phyloP scores from a whole-genome alignment of 2,888 invertebrate genomes.

The Colletes collaris region DNA sequence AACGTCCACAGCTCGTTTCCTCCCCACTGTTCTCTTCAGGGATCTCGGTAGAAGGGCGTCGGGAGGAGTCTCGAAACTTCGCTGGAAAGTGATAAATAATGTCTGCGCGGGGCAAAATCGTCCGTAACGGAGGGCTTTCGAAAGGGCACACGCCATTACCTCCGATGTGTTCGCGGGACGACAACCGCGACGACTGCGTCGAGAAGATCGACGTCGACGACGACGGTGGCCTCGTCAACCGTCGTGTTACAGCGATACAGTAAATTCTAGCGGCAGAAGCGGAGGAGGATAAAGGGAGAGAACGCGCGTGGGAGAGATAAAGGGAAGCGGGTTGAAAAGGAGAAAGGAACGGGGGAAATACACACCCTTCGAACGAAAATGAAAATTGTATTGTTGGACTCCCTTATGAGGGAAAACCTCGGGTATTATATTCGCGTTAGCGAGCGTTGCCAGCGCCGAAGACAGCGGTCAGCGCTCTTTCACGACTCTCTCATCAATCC shows the following conservation, averaged over 20 bases:
- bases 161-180: conserved; percentile 69
- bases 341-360: conserved; percentile 39
- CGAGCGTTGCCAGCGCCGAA: conserved; percentile 56
- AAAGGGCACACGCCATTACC: conserved; percentile 79
- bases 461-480: conserved; percentile 71
- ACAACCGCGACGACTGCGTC: conserved; percentile 48
- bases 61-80: conserved; percentile 56
- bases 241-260: conserved; percentile 46
- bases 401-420: conserved; percentile 58
- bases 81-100: conserved; percentile 75
- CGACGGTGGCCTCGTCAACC: conserved; percentile 43
- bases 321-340: conserved; percentile 52
- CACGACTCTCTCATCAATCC: conserved; percentile 68
- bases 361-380: conserved; percentile 69
- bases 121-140: conserved; percentile 76
- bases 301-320: conserved; percentile 25
- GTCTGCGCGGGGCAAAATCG: conserved; percentile 75
- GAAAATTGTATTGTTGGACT: conserved; percentile 73
- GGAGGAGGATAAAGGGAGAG: neutral
- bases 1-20: conserved; percentile 54
- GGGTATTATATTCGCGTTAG: conserved; percentile 76
- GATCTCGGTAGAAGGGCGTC: conserved; percentile 1
- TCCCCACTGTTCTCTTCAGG: conserved; percentile 22
- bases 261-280: conserved; percentile 32
- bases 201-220: conserved; percentile 32